Conservation (phyloP, 2,888 invertebrate genomes). For the Polymixis flavicincta region DNA sequence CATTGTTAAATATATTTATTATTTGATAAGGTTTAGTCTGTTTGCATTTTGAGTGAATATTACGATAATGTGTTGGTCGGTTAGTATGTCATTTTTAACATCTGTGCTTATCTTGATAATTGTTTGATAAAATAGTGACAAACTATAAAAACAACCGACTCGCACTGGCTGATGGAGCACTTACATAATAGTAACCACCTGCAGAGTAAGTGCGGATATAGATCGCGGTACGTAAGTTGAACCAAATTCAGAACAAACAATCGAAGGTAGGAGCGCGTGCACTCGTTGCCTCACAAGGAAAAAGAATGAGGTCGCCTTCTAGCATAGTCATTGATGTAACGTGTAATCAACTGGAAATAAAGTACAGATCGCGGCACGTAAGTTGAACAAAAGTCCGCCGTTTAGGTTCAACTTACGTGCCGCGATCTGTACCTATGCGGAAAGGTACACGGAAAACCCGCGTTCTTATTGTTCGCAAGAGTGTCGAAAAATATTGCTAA, state of each 20-base stretch:
- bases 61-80: conserved; percentile 25
- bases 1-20: conserved; percentile 31
- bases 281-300: no score
- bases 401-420: no score
- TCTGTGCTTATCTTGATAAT: conserved; percentile 30
- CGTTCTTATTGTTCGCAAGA: conserved; percentile 1
- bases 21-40: conserved; percentile 52
- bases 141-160: background rate
- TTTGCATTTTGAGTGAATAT: conserved; percentile 31
- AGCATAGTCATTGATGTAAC: no score
- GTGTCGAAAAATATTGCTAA: conserved; percentile 1
- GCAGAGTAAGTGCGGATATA: conserved; percentile 3
- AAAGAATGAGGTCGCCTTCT: no score
- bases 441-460: background rate
- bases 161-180: background rate
- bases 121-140: conserved; percentile 23
- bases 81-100: conserved; percentile 20
- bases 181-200: background rate
- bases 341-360: no score
- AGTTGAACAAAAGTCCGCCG: no score
- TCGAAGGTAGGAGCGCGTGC: no score
- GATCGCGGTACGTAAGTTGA: no score
- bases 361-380: no score
- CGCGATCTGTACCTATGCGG: background rate
- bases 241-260: no score